Evolutionary conservation across 2,888 invertebrate species (phyloP), one percentile per base, ranked within the genome.

Genomic region (Frankliniella fusca): DNA sequence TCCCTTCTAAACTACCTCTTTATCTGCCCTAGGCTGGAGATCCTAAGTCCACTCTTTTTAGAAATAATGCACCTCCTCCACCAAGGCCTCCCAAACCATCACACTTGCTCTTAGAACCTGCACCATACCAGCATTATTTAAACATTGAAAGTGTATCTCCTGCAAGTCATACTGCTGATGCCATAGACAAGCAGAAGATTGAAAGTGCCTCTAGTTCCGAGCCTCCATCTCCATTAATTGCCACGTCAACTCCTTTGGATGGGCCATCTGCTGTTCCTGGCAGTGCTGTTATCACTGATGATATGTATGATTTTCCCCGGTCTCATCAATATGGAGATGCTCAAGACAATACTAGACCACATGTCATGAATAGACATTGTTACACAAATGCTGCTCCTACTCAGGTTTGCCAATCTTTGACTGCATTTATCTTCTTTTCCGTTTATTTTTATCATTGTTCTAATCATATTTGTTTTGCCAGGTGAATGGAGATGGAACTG

Each of bases 81-180:
- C 94, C 94, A 8, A 90, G 94, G 82, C 94, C 95, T 9, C 94
- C 95, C 0, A 95, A 95, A 88, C 94, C 94, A 0, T 89, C 91
- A 50, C 90, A 91, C 83, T 88, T 91, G 87, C 85, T 87, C 80
- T 85, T 87, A 54, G 89, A 88, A 84, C 87, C 88, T 81, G 88
- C 81, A 11, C 83, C 84, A 50, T 85, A 88, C 65, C 89, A 89
- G 82, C 89, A 89, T 85, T 90, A 90, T 85, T 87, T 90, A 83
- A 90, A 90, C 86, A 85, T 90, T 80, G 88, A 88, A 81, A 85
- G 85, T 80, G 82, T 83, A 20, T 84, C 84, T 48, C 83, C 84
- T 9, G 81, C 81, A 48, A 87, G 87, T 81, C 86, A 87, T 38
- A 87, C 86, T 11, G 88, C 87, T 83, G 87, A 87, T 83, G 87